phyloP scores from a whole-genome alignment of 2,888 invertebrate genomes.

The Margaritifera margaritifera region DNA sequence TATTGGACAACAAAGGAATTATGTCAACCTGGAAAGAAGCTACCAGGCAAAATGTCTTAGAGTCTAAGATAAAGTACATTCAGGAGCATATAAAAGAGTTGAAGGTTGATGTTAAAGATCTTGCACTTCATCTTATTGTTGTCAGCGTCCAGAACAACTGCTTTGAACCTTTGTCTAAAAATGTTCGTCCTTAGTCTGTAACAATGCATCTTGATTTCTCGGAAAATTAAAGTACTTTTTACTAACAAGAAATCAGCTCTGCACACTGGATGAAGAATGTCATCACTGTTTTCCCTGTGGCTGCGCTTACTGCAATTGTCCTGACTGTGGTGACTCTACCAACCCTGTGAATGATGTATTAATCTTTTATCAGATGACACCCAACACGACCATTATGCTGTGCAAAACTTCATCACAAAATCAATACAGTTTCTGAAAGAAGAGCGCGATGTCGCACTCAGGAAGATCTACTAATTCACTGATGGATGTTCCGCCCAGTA shows the following conservation, averaged over 20 bases:
- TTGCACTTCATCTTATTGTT: too few relatives aligned
- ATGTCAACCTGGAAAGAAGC: too few relatives aligned
- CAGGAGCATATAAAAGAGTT: background rate
- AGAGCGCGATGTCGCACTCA: slow-evolving; percentile 5
- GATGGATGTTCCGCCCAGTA: slow-evolving; percentile 18
- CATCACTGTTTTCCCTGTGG: slow-evolving; percentile 4
- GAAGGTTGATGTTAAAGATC: slow-evolving; percentile 1
- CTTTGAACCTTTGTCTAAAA: too few relatives aligned
- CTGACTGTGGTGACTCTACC: slow-evolving; percentile 8
- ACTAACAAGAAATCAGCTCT: slow-evolving; percentile 1
- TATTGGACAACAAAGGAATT: background rate
- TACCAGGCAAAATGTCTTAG: slow-evolving; percentile 4
- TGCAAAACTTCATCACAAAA: slow-evolving; percentile 5
- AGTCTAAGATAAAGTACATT: too few relatives aligned
- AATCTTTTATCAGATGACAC: slow-evolving; percentile 8
- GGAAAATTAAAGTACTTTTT: too few relatives aligned
- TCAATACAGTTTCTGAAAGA: slow-evolving; percentile 13
- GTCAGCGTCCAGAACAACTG: too few relatives aligned
- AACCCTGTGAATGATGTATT: slow-evolving; percentile 11
- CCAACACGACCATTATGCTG: slow-evolving; percentile 8
- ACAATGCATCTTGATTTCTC: too few relatives aligned
- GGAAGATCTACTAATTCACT: slow-evolving; percentile 12
- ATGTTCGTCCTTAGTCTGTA: too few relatives aligned
- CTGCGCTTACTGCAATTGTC: slow-evolving; percentile 13
- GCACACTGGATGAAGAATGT: slow-evolving; percentile 5